Percentiles rank a stretch among this genome's conserved stretches.
Evolutionary conservation across 1,140 invertebrate genomes (phyloP).

Genomic region (Saccostrea echinata): DNA sequence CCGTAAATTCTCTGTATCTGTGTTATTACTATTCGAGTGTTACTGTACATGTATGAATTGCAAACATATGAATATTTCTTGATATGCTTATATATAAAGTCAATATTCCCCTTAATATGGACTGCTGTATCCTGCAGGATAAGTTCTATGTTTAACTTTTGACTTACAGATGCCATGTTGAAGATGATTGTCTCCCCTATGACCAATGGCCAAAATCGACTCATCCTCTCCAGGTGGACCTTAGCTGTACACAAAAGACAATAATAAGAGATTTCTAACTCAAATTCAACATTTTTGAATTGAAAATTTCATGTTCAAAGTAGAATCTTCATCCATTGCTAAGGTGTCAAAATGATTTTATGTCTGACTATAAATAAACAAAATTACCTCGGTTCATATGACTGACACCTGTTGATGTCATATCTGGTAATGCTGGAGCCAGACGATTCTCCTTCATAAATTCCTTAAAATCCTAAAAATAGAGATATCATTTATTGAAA

Average conservation of each 20-base stretch:
- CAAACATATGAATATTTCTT: too few relatives aligned
- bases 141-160: not conserved
- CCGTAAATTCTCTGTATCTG: too few relatives aligned
- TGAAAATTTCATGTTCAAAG: too few relatives aligned
- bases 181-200: constrained; percentile 94
- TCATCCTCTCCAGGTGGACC: constrained; percentile 87
- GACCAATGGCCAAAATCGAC: constrained; percentile 95
- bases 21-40: too few relatives aligned
- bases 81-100: too few relatives aligned
- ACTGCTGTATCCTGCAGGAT: too few relatives aligned
- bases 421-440: constrained; percentile 82
- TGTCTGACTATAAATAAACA: not conserved
- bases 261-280: too few relatives aligned
- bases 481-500: constrained; percentile 32
- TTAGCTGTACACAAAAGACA: constrained; percentile 81
- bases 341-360: too few relatives aligned
- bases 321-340: too few relatives aligned
- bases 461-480: constrained; percentile 91
- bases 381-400: constrained; percentile 76
- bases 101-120: too few relatives aligned
- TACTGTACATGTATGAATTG: too few relatives aligned
- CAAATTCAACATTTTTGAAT: too few relatives aligned
- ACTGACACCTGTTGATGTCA: constrained; percentile 57
- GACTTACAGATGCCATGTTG: constrained; percentile 89
- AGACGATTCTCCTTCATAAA: constrained; percentile 93